A percentile compares a stretch with the other conserved stretches of the same genome.
phyloP scores from a whole-genome alignment of 1,140 invertebrate species.

The Melanaphis sacchari region DNA sequence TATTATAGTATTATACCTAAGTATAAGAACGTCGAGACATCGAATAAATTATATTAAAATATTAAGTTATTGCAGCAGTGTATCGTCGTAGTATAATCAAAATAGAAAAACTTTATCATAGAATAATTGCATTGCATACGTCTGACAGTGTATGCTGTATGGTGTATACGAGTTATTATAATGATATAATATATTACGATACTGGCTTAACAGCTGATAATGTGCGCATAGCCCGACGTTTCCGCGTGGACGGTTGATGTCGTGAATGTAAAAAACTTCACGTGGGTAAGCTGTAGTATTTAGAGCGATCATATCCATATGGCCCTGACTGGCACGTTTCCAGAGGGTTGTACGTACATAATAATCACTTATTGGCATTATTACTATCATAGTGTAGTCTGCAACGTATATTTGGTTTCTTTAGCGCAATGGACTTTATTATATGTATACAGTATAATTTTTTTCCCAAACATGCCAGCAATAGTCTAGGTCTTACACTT shows the following conservation, averaged over 20 bases:
- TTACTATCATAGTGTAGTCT: neutral
- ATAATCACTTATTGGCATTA: neutral
- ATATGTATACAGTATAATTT: neutral
- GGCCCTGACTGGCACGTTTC: neutral
- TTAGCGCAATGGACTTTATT: neutral
- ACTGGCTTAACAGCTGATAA: neutral
- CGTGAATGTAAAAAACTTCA: neutral
- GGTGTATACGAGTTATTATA: no score
- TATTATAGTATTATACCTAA: no score
- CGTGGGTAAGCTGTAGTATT: neutral
- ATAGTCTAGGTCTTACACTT: no score
- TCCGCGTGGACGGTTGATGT: neutral
- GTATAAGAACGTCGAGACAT: neutral
- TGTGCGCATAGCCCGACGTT: neutral
- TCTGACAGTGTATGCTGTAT: no score
- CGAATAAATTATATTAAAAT: neutral
- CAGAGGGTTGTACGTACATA: no score
- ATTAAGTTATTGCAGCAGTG: no score
- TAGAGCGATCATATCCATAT: neutral
- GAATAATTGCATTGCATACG: no score
- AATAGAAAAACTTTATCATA: no score
- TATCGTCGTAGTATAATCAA: no score
- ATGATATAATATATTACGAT: neutral
- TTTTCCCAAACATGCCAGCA: no score
- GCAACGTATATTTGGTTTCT: neutral